Conservation (phyloP, 2,113 vertebrate genomes). For the Craseonycteris thonglongyai region DNA sequence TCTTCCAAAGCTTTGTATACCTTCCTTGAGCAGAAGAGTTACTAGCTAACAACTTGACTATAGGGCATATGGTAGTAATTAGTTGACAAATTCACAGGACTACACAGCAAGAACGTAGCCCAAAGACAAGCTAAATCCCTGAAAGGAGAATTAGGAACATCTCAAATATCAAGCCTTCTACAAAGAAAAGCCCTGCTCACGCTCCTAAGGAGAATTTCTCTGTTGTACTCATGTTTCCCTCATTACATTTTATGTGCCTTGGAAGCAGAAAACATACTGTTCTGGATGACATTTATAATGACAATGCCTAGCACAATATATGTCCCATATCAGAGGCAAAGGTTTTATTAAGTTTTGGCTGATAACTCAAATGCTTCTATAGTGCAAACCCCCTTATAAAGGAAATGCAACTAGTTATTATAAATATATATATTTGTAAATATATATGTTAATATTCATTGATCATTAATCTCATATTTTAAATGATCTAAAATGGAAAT, state of each 20-base stretch:
- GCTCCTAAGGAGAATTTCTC: not conserved
- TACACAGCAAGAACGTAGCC: not conserved
- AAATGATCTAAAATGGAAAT: not conserved
- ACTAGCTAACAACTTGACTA: not conserved
- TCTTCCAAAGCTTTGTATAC: not conserved
- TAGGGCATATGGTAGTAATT: not conserved
- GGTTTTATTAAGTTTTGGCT: not conserved
- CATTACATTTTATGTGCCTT: not conserved
- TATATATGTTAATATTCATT: not conserved
- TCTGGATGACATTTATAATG: not conserved
- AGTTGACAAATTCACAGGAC: not conserved
- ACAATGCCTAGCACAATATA: too few relatives aligned
- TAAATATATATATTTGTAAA: not conserved
- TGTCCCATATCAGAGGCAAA: not conserved
- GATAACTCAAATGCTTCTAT: not conserved
- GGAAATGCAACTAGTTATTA: not conserved
- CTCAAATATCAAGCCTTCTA: not conserved
- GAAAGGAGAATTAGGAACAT: not conserved
- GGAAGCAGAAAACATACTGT: not conserved
- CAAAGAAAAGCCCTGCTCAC: not conserved
- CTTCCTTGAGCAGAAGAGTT: not conserved
- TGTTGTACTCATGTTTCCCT: not conserved
- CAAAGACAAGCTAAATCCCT: not conserved
- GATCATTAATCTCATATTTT: not conserved
- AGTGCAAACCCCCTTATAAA: not conserved